These are phyloP conservation scores for Callitettix versicolor DNA, from an alignment of 1,140 invertebrate species.

Conservation along the genomic window DNA sequence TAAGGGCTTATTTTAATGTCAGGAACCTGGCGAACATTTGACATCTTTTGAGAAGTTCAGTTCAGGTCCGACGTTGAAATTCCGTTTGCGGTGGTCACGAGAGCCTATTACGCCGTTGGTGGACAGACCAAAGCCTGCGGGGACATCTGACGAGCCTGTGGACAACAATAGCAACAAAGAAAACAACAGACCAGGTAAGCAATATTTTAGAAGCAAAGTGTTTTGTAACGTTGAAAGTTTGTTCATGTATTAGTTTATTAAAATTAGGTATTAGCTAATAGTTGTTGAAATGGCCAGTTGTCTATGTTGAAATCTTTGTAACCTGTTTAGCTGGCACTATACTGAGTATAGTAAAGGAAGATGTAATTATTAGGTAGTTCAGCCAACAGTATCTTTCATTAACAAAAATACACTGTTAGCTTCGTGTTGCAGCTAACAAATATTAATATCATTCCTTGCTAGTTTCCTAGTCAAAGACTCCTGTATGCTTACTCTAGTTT, in stretches of 20 bases:
- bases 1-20: conserved; percentile 4
- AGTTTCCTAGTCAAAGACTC: too few relatives aligned
- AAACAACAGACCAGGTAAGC: conserved; percentile 37
- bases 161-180: conserved; percentile 39
- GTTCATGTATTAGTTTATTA: not conserved
- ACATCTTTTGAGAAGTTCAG: conserved; percentile 19
- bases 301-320: too few relatives aligned
- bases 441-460: too few relatives aligned
- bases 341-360: not conserved
- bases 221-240: not conserved
- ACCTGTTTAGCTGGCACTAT: not conserved
- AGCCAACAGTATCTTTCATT: too few relatives aligned
- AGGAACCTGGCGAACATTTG: conserved; percentile 11
- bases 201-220: not conserved
- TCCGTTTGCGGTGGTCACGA: conserved; percentile 70
- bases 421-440: too few relatives aligned
- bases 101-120: conserved; percentile 57
- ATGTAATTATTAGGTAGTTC: too few relatives aligned
- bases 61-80: conserved; percentile 66
- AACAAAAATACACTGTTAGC: too few relatives aligned
- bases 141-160: conserved; percentile 12
- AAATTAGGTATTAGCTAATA: not conserved
- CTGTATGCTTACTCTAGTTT: too few relatives aligned
- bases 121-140: conserved; percentile 47
- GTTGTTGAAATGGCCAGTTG: too few relatives aligned